Conservation (phyloP, 2,888 invertebrate genomes). For the Microctonus aethiopoides region DNA sequence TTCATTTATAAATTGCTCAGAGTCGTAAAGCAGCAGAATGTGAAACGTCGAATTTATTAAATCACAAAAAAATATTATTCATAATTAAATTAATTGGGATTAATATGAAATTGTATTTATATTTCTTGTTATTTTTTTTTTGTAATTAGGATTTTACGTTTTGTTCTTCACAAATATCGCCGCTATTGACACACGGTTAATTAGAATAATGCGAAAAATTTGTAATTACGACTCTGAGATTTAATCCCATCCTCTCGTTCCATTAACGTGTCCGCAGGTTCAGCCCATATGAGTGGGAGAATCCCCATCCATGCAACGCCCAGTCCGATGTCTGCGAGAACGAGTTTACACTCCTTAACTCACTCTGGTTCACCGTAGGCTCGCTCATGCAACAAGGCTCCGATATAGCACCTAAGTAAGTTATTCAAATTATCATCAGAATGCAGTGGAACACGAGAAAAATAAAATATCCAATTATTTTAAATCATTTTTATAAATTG, state of each 20-base stretch:
- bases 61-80: neutral
- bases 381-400: conserved; percentile 94
- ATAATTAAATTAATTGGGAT: neutral
- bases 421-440: conserved; percentile 48
- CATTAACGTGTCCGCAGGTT: conserved; percentile 74
- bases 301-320: conserved; percentile 85
- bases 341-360: conserved; percentile 90
- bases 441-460: neutral
- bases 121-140: neutral
- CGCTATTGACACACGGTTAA: neutral
- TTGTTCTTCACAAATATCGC: neutral
- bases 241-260: conserved; percentile 57
- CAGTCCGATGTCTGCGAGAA: conserved; percentile 89
- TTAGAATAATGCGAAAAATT: conserved; percentile 4
- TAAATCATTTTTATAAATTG: neutral
- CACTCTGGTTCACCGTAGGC: conserved; percentile 95
- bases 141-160: neutral
- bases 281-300: conserved; percentile 95
- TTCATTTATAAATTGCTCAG: conserved; percentile 11
- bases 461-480: neutral
- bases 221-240: conserved; percentile 43
- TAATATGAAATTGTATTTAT: neutral
- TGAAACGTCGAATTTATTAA: neutral
- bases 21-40: conserved; percentile 16
- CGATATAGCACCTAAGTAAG: conserved; percentile 92